These are phyloP conservation scores for Blomia tropicalis DNA, from an alignment of 2,888 invertebrate genomes.

Conservation along the genomic window DNA sequence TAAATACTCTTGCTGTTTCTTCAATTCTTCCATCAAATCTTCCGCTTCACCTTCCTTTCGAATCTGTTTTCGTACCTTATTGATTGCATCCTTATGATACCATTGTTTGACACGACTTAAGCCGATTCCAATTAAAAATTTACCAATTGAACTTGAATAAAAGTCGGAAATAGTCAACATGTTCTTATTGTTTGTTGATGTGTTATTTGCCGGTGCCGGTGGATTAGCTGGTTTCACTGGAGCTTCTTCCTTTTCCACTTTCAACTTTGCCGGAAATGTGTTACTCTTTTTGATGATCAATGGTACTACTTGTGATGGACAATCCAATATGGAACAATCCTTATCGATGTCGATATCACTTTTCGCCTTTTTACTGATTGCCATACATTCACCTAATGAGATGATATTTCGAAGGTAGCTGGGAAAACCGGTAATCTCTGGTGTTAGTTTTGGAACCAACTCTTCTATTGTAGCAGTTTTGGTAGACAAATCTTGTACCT, in stretches of 20 bases:
- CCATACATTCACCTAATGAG: conserved; percentile 25
- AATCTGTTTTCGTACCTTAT: conserved; percentile 64
- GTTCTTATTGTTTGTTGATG: conserved; percentile 30
- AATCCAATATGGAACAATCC: conserved; percentile 29
- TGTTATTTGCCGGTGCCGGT: conserved; percentile 26
- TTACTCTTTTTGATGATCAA: conserved; percentile 30
- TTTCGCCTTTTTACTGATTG: conserved; percentile 25
- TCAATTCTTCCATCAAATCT: conserved; percentile 57
- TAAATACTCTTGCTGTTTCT: conserved; percentile 54
- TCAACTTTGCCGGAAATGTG: conserved; percentile 28
- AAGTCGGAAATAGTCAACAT: conserved; percentile 41
- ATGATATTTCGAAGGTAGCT: conserved; percentile 26
- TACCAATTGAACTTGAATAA: conserved; percentile 70
- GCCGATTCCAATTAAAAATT: conserved; percentile 79
- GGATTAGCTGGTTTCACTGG: no score
- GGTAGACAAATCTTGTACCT: conserved; percentile 12
- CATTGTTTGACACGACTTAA: conserved; percentile 75
- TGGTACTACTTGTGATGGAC: conserved; percentile 30
- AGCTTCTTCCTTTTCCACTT: conserved; percentile 21
- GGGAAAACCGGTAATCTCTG: conserved; percentile 28
- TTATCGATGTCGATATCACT: conserved; percentile 25
- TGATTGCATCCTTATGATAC: conserved; percentile 76
- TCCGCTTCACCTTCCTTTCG: conserved; percentile 47
- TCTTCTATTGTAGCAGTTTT: conserved; percentile 12
- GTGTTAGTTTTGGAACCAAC: conserved; percentile 12